Evolutionary conservation across 2,797 vertebrate species (phyloP).

Genomic region (Choloepus didactylus): DNA sequence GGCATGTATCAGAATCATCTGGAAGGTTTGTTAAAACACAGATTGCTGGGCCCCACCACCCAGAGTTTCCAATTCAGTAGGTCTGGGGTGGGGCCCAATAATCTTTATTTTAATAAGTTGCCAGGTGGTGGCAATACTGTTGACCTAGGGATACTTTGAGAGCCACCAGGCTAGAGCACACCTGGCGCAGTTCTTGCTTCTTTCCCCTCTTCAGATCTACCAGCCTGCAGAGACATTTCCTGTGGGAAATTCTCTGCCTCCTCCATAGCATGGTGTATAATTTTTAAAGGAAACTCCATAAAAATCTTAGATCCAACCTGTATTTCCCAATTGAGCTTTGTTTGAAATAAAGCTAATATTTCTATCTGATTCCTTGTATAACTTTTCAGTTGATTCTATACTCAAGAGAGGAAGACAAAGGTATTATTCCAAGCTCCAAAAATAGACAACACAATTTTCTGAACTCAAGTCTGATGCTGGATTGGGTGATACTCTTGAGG

Average conservation of each 20-base stretch:
- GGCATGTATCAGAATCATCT: neutral
- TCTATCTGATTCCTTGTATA: neutral
- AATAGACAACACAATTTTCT: neutral
- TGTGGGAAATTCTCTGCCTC: neutral
- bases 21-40: neutral
- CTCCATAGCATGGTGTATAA: neutral
- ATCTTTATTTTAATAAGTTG: slow-evolving; percentile 1
- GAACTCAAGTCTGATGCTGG: neutral
- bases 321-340: neutral
- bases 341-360: neutral
- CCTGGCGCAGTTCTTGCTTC: accelerated
- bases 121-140: neutral
- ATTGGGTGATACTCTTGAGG: neutral
- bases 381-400: neutral
- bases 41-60: accelerated
- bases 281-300: neutral
- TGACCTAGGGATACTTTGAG: neutral
- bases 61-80: neutral
- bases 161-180: neutral
- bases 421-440: neutral
- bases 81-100: neutral
- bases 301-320: neutral
- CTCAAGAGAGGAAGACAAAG: neutral
- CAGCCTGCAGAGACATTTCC: neutral
- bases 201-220: neutral